These are phyloP conservation scores for Diplogasteroides magnus DNA, from an alignment of 1,140 invertebrate genomes.

Conservation along the genomic window DNA sequence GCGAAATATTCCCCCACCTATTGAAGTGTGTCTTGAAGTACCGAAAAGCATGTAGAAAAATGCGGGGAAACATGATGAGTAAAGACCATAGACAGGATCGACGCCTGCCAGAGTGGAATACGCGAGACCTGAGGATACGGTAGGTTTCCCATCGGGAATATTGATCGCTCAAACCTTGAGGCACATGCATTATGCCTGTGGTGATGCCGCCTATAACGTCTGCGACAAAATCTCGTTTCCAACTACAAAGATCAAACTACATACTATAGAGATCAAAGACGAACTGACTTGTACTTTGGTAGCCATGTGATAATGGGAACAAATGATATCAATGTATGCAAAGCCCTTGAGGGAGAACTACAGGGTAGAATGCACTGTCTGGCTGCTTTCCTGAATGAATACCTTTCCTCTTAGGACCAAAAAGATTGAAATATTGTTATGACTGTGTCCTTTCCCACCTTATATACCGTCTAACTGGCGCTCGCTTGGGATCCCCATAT, in stretches of 20 bases:
- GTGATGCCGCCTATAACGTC: constrained; percentile 57
- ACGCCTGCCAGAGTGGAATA: constrained; percentile 55
- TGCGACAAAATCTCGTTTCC: constrained; percentile 39
- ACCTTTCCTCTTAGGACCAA: no score
- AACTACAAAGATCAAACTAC: no score
- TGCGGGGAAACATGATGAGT: constrained; percentile 58
- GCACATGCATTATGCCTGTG: constrained; percentile 57
- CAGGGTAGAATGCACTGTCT: constrained; percentile 6
- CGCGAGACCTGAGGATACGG: constrained; percentile 54
- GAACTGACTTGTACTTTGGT: constrained; percentile 40
- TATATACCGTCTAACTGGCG: constrained; percentile 9
- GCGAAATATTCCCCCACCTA: no score
- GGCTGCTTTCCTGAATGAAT: constrained; percentile 19
- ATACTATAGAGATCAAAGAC: not conserved
- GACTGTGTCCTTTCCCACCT: no score
- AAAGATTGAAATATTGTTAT: no score
- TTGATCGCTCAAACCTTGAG: constrained; percentile 59
- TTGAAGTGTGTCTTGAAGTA: constrained; percentile 58
- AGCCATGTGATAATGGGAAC: constrained; percentile 46
- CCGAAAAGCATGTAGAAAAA: constrained; percentile 59
- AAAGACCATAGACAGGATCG: constrained; percentile 57
- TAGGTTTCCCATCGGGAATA: no score
- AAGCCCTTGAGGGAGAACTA: not conserved
- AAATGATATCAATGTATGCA: not conserved
- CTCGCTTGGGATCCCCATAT: constrained; percentile 1